A percentile compares a stretch with the other conserved stretches of the same genome.
Conservation (phyloP, 2,113 vertebrate species). For the Sylvietta virens region DNA sequence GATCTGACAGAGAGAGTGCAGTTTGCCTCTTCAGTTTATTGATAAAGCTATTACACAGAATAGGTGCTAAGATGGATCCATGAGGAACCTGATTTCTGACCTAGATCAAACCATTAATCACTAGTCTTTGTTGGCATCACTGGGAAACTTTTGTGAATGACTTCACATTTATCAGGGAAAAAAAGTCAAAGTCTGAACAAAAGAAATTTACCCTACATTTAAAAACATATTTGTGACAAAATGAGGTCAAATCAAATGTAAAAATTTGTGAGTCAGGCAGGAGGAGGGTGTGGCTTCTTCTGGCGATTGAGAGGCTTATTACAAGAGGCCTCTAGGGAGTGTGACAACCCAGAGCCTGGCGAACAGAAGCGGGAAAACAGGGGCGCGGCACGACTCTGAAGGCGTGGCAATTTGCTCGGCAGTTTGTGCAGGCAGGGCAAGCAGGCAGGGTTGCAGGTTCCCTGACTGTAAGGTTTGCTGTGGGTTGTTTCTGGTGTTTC, state of each 20-base stretch:
- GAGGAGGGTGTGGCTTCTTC: too few relatives aligned
- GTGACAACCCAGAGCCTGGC: too few relatives aligned
- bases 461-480: too few relatives aligned
- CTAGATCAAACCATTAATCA: background rate
- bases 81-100: background rate
- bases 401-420: too few relatives aligned
- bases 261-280: too few relatives aligned
- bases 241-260: background rate
- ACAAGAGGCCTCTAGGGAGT: too few relatives aligned
- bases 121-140: background rate
- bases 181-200: background rate
- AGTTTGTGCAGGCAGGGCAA: too few relatives aligned
- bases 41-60: background rate
- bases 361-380: too few relatives aligned
- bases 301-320: too few relatives aligned
- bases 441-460: too few relatives aligned
- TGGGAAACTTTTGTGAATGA: background rate
- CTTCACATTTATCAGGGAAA: background rate
- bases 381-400: too few relatives aligned
- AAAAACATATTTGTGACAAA: background rate
- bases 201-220: background rate
- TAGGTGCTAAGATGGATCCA: background rate
- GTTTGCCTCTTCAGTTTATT: background rate
- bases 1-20: background rate
- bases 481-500: too few relatives aligned